Evolutionary conservation across 2,888 invertebrate species (phyloP).

Genomic region (Lasius fuliginosus): DNA sequence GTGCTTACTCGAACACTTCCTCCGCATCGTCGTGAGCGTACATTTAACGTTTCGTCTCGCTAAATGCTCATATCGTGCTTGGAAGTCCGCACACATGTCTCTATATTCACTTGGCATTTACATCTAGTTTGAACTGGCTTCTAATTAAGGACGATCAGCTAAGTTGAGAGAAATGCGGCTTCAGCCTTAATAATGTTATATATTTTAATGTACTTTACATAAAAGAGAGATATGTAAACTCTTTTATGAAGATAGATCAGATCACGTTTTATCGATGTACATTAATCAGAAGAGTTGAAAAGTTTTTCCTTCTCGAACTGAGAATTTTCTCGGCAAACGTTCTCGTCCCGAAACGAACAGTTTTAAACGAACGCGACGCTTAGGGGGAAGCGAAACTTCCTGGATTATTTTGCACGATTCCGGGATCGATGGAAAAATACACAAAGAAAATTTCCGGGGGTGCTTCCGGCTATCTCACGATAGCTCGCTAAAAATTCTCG

Average conservation of each 20-base stretch:
- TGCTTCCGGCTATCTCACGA: background rate
- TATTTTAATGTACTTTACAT: background rate
- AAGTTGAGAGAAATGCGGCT: background rate
- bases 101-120: background rate
- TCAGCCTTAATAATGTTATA: background rate
- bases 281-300: background rate
- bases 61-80: background rate
- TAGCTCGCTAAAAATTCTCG: background rate
- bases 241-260: background rate
- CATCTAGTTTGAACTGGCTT: background rate
- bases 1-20: slow-evolving; percentile 53
- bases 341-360: slow-evolving; percentile 8
- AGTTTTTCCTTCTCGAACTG: background rate
- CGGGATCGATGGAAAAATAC: background rate
- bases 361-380: slow-evolving; percentile 12
- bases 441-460: slow-evolving; percentile 15
- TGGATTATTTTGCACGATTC: background rate
- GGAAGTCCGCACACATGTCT: background rate
- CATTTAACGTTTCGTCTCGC: slow-evolving; percentile 16
- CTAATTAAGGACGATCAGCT: background rate
- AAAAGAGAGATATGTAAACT: background rate
- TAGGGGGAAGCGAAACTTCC: background rate
- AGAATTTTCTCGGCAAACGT: background rate
- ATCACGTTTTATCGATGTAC: background rate
- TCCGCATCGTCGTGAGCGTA: background rate